Percentiles rank a stretch among this genome's conserved stretches.
phyloP scores from a whole-genome alignment of 2,888 invertebrate genomes.

The Ornithoptera alexandrae region DNA sequence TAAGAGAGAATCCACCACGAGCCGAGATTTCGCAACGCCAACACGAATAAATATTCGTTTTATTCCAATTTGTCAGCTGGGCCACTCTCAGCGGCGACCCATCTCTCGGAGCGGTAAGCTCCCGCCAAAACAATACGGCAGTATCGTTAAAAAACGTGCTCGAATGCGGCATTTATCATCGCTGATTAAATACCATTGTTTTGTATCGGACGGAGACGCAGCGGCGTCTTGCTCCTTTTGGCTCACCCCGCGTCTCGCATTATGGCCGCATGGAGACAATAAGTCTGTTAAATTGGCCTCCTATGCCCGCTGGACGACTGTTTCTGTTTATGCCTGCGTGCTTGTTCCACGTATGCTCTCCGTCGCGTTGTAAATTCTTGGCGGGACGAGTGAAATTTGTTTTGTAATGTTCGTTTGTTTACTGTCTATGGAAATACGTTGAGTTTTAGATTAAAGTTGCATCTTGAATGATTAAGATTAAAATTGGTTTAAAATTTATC shows the following conservation, averaged over 20 bases:
- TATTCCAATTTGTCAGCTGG: conserved; percentile 80
- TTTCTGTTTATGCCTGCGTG: conserved; percentile 62
- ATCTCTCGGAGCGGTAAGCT: conserved; percentile 77
- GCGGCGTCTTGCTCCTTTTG: conserved; percentile 65
- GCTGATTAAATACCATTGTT: conserved; percentile 81
- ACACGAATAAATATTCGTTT: conserved; percentile 79
- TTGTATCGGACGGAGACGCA: conserved; percentile 74
- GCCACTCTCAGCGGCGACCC: conserved; percentile 77
- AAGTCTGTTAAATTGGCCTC: conserved; percentile 79
- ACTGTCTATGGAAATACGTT: conserved; percentile 8
- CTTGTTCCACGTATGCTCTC: conserved; percentile 52
- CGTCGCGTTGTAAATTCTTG: conserved; percentile 58
- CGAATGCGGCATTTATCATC: conserved; percentile 80
- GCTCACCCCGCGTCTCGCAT: conserved; percentile 68
- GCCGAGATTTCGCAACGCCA: conserved; percentile 43
- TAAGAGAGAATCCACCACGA: conserved; percentile 32
- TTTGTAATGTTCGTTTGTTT: conserved; percentile 32
- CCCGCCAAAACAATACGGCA: conserved; percentile 78
- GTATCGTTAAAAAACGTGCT: conserved; percentile 79
- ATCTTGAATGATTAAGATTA: background rate
- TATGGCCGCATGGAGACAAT: conserved; percentile 76
- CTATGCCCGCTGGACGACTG: conserved; percentile 65
- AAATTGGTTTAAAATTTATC: background rate
- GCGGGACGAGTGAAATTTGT: conserved; percentile 46
- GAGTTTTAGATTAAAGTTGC: conserved; percentile 3